These are phyloP conservation scores for Neoarius graeffei DNA, from an alignment of 2,113 vertebrate species.

Conservation along the genomic window DNA sequence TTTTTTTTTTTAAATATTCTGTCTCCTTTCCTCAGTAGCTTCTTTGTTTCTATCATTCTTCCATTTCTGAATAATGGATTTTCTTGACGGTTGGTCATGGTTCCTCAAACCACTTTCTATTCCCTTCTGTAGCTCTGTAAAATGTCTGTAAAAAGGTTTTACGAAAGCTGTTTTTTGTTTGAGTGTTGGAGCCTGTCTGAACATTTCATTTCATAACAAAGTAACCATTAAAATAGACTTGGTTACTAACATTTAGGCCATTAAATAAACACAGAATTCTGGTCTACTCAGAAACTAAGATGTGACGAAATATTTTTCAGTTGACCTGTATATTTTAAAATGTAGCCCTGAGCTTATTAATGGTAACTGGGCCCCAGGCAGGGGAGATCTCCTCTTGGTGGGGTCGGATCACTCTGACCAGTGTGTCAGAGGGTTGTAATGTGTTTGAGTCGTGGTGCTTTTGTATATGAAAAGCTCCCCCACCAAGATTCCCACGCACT, in stretches of 20 bases:
- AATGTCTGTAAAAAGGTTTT: background rate
- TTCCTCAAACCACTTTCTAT: constrained; percentile 26
- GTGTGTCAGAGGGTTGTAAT: constrained; percentile 41
- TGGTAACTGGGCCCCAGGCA: background rate
- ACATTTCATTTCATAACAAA: background rate
- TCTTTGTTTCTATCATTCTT: background rate
- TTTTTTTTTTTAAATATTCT: background rate
- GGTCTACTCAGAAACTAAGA: background rate
- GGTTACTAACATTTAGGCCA: constrained; percentile 2
- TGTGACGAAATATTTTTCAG: background rate
- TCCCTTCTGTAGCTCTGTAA: background rate
- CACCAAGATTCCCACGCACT: constrained; percentile 34
- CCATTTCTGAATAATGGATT: constrained; percentile 16
- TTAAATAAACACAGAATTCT: background rate
- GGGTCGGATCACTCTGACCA: background rate
- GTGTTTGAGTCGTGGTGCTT: constrained; percentile 15
- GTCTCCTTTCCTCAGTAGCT: background rate
- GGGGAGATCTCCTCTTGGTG: constrained; percentile 5
- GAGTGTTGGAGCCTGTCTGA: background rate
- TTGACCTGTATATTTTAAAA: background rate
- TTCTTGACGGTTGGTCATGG: background rate
- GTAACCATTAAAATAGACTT: background rate
- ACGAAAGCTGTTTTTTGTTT: background rate
- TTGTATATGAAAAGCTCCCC: constrained; percentile 38
- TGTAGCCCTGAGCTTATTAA: background rate